These are phyloP conservation scores for Hydrocynus forskahlii DNA, from an alignment of 2,797 vertebrate species.

Conservation along the genomic window DNA sequence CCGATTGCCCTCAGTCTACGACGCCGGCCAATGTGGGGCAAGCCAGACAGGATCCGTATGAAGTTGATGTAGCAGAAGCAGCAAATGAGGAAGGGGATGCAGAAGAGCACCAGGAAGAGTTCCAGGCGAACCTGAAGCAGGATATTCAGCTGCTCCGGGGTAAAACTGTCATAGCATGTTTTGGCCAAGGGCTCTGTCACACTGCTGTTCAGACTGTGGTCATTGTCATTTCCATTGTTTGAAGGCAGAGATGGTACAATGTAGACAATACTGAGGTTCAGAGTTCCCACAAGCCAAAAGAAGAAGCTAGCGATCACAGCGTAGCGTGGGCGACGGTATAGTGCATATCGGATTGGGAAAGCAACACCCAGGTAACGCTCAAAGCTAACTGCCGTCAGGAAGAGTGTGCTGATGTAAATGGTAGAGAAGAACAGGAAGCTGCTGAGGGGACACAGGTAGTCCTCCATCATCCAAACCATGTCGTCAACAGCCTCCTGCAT, in stretches of 20 bases:
- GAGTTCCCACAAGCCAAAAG: constrained; percentile 80
- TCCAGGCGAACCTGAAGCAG: constrained; percentile 81
- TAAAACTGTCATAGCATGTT: constrained; percentile 83
- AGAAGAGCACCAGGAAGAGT: constrained; percentile 83
- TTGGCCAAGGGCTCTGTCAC: background rate
- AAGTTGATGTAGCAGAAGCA: constrained; percentile 86
- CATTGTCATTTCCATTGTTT: background rate
- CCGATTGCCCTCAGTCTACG: constrained; percentile 81
- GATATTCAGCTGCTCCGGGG: constrained; percentile 66
- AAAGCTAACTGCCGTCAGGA: constrained; percentile 84
- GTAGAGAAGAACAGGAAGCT: constrained; percentile 87
- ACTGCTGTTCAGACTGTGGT: no score
- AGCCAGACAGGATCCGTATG: constrained; percentile 77
- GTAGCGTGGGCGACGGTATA: constrained; percentile 76
- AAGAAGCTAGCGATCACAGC: constrained; percentile 68
- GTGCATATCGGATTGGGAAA: constrained; percentile 81
- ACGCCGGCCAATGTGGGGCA: constrained; percentile 73
- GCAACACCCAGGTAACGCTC: constrained; percentile 88
- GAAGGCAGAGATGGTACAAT: constrained; percentile 68
- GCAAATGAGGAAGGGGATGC: constrained; percentile 82
- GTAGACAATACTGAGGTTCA: constrained; percentile 86
- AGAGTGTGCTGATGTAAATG: constrained; percentile 89
- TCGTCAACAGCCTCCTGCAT: constrained; percentile 77
- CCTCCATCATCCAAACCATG: constrained; percentile 77
- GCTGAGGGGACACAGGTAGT: constrained; percentile 77